Percentiles rank a stretch among this genome's conserved stretches.
Conservation (phyloP, 2,888 invertebrate genomes). For the Camptogramma bilineatum region DNA sequence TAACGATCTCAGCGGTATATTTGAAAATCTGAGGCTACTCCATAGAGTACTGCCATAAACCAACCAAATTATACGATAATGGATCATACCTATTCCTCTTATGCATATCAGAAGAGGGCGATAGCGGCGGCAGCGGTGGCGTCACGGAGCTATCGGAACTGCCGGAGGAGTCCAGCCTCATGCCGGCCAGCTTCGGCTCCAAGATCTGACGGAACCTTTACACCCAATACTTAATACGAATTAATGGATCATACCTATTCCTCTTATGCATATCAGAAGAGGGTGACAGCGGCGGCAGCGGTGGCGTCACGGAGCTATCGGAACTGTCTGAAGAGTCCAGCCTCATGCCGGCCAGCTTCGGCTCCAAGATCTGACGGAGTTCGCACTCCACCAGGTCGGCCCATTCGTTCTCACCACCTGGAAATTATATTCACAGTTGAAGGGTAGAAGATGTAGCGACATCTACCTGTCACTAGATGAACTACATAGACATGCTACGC, state of each 20-base stretch:
- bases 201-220: too few species aligned
- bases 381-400: slow-evolving; percentile 93
- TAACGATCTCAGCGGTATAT: too few species aligned
- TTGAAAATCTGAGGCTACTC: too few species aligned
- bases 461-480: too few species aligned
- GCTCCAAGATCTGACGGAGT: slow-evolving; percentile 90
- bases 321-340: slow-evolving; percentile 88
- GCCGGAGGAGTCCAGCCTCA: slow-evolving; percentile 87
- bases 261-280: slow-evolving; percentile 82
- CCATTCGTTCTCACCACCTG: slow-evolving; percentile 90
- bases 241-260: slow-evolving; percentile 71
- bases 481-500: too few species aligned
- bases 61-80: too few species aligned
- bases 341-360: slow-evolving; percentile 88
- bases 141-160: slow-evolving; percentile 90
- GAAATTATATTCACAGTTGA: too few species aligned
- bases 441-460: too few species aligned
- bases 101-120: slow-evolving; percentile 84
- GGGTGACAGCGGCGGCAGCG: slow-evolving; percentile 91
- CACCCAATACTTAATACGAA: too few species aligned
- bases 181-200: slow-evolving; percentile 74
- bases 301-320: slow-evolving; percentile 90
- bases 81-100: slow-evolving; percentile 86
- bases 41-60: too few species aligned
- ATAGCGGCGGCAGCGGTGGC: slow-evolving; percentile 91